Base-by-base conservation (phyloP, 2,797 vertebrate species). In the Pseudochirops cupreus region DNA sequence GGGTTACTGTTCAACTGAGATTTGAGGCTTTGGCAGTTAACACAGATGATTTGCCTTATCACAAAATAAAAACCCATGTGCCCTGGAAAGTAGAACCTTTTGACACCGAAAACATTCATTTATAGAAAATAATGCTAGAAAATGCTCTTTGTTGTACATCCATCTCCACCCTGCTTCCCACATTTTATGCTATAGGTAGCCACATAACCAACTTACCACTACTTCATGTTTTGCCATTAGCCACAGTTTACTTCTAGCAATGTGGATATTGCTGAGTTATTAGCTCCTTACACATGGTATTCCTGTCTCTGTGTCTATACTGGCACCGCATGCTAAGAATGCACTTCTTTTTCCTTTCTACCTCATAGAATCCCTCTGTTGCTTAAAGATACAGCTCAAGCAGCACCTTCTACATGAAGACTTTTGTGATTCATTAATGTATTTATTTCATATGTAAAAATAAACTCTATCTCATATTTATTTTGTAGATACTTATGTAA, bases 201-300 rank as follows among this genome's bases (percentile, higher is more conserved):
- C 39, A 46, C 74, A 87, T 31, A 54, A 53, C 74, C 74, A 5
- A 31, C 28, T 67, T 50, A 29, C 92, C 53, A 31, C 59, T 52
- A 50, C n/a, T 54, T 16, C 55, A 59, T 50, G 39, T 87, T 87
- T 96, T 96, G 95, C 92, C 87, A 91, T 96, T 62, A 94, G 33
- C 9, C 95, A n/a, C 95, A 56, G 94, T 96, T 16, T 62, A 10
- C 13, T 94, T 50, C 92, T 87, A 87, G 74, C 21, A 39, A 87
- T 87, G 39, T 50, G 74, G 10, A 46, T 26, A 97, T 91, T 21
- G 91, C 95, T 96, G 97, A 94, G 53, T 92, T 0, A 97, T 95
- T 97, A 98, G 96, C 97, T 97, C 31, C 91, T 87, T 87, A 46
- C 1, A 11, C 24, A 26, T 87, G 74, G 39, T 33, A 11, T 87